These are phyloP conservation scores for Naja naja DNA, from an alignment of 2,113 vertebrate genomes.

Conservation along the genomic window DNA sequence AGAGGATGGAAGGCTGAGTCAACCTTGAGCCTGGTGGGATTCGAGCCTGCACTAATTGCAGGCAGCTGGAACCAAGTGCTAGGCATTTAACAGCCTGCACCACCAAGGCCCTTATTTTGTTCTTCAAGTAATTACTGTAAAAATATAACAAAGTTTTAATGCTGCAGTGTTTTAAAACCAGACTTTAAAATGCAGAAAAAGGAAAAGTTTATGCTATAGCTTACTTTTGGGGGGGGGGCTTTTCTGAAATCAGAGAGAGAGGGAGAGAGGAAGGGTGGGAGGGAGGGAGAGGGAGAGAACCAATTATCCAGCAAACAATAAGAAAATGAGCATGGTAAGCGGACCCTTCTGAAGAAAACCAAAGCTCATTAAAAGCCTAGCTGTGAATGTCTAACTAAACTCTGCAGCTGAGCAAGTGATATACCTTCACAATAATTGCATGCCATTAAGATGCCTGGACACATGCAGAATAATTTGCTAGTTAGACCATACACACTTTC, in stretches of 20 bases:
- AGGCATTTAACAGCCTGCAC: no score
- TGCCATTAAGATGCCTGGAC: not conserved
- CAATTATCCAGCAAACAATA: not conserved
- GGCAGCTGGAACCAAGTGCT: no score
- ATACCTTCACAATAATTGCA: not conserved
- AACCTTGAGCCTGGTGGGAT: no score
- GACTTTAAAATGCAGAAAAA: not conserved
- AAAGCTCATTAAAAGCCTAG: not conserved
- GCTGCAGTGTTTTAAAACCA: not conserved
- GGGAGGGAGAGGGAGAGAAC: no score
- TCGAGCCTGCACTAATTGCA: no score
- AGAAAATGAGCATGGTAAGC: not conserved
- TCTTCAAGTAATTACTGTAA: not conserved
- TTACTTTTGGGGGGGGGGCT: not conserved
- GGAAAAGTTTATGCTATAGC: not conserved
- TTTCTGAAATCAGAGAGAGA: no score
- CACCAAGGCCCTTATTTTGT: no score
- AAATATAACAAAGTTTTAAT: not conserved
- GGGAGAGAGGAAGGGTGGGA: no score
- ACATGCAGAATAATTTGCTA: not conserved
- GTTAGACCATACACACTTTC: not conserved
- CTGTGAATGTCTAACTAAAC: not conserved
- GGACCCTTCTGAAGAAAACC: not conserved
- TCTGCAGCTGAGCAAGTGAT: not conserved
- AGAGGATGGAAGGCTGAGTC: no score